Conservation (phyloP, 2,888 invertebrate species). For the Nemurella pictetii region DNA sequence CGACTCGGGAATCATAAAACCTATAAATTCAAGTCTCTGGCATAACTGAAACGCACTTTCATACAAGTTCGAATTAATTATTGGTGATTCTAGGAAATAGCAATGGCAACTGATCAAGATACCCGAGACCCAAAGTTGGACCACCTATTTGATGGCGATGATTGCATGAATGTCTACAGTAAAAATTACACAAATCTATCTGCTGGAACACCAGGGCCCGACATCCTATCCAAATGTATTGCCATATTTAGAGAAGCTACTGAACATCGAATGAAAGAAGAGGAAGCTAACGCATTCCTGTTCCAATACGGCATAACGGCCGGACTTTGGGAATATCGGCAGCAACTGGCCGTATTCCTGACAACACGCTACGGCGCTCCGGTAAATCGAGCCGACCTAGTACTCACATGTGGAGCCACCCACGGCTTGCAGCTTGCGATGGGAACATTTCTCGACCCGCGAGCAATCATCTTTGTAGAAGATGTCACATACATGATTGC, state of each 20-base stretch:
- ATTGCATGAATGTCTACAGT: conserved; percentile 55
- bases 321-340: conserved; percentile 56
- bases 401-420: conserved; percentile 64
- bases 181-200: conserved; percentile 54
- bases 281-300: conserved; percentile 51
- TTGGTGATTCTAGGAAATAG: neutral
- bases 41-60: no score
- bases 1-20: no score
- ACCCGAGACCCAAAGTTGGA: conserved; percentile 33
- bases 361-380: conserved; percentile 52
- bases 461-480: conserved; percentile 63
- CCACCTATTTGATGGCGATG: conserved; percentile 38
- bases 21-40: no score
- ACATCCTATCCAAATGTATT: conserved; percentile 54
- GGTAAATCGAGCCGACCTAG: conserved; percentile 56
- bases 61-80: no score
- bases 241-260: conserved; percentile 55
- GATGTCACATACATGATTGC: conserved; percentile 68
- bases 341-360: conserved; percentile 55
- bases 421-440: conserved; percentile 61
- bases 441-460: conserved; percentile 58
- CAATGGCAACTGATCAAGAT: conserved; percentile 16
- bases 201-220: conserved; percentile 60
- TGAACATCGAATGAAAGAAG: conserved; percentile 54
- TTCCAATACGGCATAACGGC: conserved; percentile 61